Evolutionary conservation across 35 echinoderm and acorn worm genomes (phyloP), one percentile per base, ranked within the genome.

Genomic region (Ophioderma brevispina): DNA sequence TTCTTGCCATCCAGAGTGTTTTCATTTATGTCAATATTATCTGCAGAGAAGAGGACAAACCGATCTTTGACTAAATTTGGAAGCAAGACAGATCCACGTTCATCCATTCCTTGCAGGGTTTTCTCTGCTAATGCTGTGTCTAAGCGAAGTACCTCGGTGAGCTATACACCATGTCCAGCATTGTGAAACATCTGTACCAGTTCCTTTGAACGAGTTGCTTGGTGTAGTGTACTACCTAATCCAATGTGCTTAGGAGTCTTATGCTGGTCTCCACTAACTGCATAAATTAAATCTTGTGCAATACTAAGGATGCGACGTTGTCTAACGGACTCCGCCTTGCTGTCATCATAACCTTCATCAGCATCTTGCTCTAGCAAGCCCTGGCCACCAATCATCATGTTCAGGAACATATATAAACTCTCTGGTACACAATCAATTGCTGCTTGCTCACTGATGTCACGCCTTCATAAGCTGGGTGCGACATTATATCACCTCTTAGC

Each of bases 191-290:
- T 17, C 25, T 91, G 21, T 1, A 91, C 88, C 15, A 82, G 52
- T 32, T 85, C 81, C 75, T 92, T 92, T 2, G 90, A 92, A 19
- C 63, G 64, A 55, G 90, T 92, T 21, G 75, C 90, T 70, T 91
- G 90, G 42, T 91, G 90, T 0, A 91, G 82, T 31, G 39, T 79
- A 39, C 64, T 86, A 34, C 43, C 89, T 1, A 76, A 40, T 37
- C 89, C 89, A 85, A 91, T 78, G 32, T 91, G 91, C 34, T 87
- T 92, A 10, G 91, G 91, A 28, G 91, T 92, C 91, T 43, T 81
- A 0, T 87, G 77, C 79, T 87, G 78, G 81, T 41, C 84, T 30
- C 84, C 76, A 81, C 91, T 92, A 43, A 70, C 77, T 64, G 13
- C 32, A 32, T 92, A 92, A 31, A 92, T 36, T 8, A 81, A 14